Evolutionary conservation across 2,888 invertebrate species (phyloP).

Genomic region (Lasioglossum leucozonium): DNA sequence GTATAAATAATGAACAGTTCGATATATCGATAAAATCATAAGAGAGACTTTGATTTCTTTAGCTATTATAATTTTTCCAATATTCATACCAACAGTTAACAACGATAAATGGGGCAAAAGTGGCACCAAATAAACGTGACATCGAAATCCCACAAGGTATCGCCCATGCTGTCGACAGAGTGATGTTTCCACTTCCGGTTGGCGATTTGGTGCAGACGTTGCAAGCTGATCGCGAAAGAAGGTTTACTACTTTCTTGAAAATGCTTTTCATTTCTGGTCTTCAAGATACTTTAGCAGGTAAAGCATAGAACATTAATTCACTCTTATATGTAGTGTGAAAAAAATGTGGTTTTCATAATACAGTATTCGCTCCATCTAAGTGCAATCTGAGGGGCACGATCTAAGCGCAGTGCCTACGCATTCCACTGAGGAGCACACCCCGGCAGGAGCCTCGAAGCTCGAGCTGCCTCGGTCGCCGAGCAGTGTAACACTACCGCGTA

Average conservation of each 20-base stretch:
- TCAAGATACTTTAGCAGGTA: conserved; percentile 90
- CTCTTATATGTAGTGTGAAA: too few relatives aligned
- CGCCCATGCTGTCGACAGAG: conserved; percentile 93
- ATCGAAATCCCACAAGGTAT: conserved; percentile 94
- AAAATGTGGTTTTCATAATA: too few relatives aligned
- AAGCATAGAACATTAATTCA: not conserved
- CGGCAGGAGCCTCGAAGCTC: too few relatives aligned
- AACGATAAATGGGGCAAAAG: conserved; percentile 93
- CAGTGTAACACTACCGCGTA: too few relatives aligned
- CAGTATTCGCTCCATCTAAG: too few relatives aligned
- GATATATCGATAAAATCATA: not conserved
- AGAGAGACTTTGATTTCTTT: not conserved
- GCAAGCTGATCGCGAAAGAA: conserved; percentile 92
- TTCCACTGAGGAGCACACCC: too few relatives aligned
- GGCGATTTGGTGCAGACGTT: conserved; percentile 94
- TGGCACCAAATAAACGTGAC: conserved; percentile 92
- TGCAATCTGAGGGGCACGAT: too few relatives aligned
- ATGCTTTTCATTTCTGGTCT: conserved; percentile 92
- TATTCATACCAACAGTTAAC: conserved; percentile 87
- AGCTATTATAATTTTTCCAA: not conserved
- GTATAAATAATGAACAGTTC: not conserved
- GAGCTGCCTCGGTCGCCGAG: too few relatives aligned
- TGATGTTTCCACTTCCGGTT: conserved; percentile 95
- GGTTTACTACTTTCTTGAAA: conserved; percentile 92
- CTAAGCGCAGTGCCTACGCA: too few relatives aligned